phyloP scores from a whole-genome alignment of 2,797 vertebrate genomes.

The Botia kubotai region DNA sequence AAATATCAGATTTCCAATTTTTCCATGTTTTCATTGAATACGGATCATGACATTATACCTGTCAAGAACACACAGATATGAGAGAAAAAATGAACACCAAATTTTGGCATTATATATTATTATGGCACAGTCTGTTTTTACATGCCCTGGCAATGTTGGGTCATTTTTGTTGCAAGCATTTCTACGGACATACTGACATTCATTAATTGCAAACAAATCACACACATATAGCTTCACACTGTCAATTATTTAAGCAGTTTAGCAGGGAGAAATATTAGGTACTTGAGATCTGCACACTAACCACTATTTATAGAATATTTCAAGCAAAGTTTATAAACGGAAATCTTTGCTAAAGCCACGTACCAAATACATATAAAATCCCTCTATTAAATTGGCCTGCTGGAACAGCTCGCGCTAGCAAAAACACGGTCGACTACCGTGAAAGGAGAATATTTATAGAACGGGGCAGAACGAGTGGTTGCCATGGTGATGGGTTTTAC shows the following conservation, averaged over 20 bases:
- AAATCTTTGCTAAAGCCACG: not conserved
- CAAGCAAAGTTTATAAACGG: not conserved
- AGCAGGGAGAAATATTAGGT: no score
- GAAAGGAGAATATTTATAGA: conserved; percentile 60
- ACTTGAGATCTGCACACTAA: no score
- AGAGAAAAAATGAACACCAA: not conserved
- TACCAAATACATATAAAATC: conserved; percentile 19
- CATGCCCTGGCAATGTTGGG: not conserved
- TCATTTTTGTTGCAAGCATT: not conserved
- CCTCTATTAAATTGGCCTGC: conserved; percentile 36
- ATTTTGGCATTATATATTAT: not conserved
- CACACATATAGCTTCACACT: no score
- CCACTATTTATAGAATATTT: no score
- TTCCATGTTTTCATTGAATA: conserved; percentile 6
- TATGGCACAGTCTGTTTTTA: not conserved
- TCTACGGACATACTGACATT: no score
- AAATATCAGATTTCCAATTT: not conserved
- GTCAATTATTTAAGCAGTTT: no score
- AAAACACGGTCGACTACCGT: conserved; percentile 53
- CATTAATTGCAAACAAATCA: no score
- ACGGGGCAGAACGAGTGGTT: conserved; percentile 52
- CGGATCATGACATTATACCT: not conserved
- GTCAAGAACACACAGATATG: not conserved
- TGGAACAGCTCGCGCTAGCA: conserved; percentile 51
- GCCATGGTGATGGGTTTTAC: conserved; percentile 55